Evolutionary conservation across 2,888 invertebrate species (phyloP).

Genomic region (Agonum fuliginosum): DNA sequence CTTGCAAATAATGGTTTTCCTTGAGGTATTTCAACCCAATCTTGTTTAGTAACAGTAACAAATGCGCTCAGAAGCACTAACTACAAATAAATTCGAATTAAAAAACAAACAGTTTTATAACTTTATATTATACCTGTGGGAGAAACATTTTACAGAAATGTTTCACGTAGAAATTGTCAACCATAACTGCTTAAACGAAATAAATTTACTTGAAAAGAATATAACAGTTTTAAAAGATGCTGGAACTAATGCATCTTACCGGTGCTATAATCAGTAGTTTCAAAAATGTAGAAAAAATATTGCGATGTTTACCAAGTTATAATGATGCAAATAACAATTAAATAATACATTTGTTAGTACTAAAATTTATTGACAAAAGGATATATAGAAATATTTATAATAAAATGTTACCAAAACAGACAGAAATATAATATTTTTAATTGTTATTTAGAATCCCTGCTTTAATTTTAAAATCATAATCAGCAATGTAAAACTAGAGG

Average conservation of each 20-base stretch:
- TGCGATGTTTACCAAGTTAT: neutral
- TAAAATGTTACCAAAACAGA: too few species aligned
- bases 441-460: neutral
- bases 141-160: conserved; percentile 19
- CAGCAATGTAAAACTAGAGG: conserved; percentile 1
- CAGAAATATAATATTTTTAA: neutral
- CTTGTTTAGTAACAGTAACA: conserved; percentile 4
- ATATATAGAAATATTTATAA: too few species aligned
- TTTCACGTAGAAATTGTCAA: conserved; percentile 26
- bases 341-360: too few species aligned
- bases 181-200: conserved; percentile 32
- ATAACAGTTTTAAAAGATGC: conserved; percentile 56
- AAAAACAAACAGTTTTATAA: neutral
- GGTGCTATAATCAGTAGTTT: conserved; percentile 31
- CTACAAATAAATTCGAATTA: conserved; percentile 3
- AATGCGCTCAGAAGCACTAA: neutral
- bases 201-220: conserved; percentile 44
- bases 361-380: too few species aligned
- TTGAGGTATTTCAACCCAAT: conserved; percentile 58
- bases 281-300: neutral
- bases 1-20: conserved; percentile 10
- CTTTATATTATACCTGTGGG: neutral
- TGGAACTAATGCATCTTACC: conserved; percentile 56
- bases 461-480: conserved; percentile 28
- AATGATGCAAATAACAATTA: too few species aligned